Evolutionary conservation across 2,888 invertebrate genomes (phyloP).

Genomic region (Myopa testacea): DNA sequence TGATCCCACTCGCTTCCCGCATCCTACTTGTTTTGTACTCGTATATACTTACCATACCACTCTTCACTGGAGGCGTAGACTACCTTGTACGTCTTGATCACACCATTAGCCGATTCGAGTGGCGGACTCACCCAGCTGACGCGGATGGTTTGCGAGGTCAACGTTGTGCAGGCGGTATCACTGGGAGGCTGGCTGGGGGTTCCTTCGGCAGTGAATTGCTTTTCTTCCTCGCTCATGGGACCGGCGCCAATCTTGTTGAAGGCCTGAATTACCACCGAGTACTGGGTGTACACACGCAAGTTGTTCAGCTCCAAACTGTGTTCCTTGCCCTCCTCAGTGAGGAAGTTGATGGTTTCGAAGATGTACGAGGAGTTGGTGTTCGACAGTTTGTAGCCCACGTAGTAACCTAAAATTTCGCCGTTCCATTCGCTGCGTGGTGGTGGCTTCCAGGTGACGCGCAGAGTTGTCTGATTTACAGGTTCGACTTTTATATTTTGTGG

Average conservation of each 20-base stretch:
- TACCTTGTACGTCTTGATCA: conserved; percentile 96
- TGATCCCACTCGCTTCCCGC: conserved; percentile 19
- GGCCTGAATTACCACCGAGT: conserved; percentile 94
- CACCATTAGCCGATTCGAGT: conserved; percentile 90
- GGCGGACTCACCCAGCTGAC: conserved; percentile 96
- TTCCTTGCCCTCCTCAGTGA: conserved; percentile 91
- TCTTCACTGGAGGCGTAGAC: conserved; percentile 90
- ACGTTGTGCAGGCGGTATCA: conserved; percentile 90
- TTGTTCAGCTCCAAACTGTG: conserved; percentile 86
- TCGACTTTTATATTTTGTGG: conserved; percentile 88
- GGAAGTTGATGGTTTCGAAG: conserved; percentile 92
- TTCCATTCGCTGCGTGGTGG: conserved; percentile 92
- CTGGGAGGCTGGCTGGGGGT: conserved; percentile 92
- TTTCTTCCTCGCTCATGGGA: conserved; percentile 88
- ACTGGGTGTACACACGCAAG: conserved; percentile 92
- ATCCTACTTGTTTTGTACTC: too few relatives aligned
- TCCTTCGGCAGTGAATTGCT: conserved; percentile 94
- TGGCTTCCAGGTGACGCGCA: conserved; percentile 91
- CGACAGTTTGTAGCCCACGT: conserved; percentile 88
- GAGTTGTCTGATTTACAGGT: conserved; percentile 86
- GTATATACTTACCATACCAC: conserved; percentile 84
- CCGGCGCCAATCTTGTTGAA: conserved; percentile 95
- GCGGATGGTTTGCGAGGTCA: conserved; percentile 93
- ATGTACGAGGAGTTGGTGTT: conserved; percentile 88
- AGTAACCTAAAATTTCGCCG: conserved; percentile 90